A percentile compares a stretch with the other conserved stretches of the same genome.
Conservation (phyloP, 2,113 vertebrate species). For the Charadrius vociferus region DNA sequence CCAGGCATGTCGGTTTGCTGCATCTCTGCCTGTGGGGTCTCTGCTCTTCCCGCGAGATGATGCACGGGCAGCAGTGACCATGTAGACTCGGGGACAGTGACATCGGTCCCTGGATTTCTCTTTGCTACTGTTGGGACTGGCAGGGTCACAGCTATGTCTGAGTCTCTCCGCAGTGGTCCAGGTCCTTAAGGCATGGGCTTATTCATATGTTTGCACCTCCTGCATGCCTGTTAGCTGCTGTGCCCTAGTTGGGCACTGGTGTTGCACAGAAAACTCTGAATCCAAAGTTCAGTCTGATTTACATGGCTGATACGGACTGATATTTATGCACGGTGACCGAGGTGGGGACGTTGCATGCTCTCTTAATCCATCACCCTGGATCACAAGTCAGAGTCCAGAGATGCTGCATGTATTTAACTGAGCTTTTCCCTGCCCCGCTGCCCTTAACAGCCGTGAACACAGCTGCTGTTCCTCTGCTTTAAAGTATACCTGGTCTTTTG, state of each 20-base stretch:
- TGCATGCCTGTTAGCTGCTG: not conserved
- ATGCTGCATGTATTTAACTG: not conserved
- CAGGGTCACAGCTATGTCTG: not conserved
- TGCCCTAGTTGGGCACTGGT: not conserved
- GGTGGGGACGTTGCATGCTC: not conserved
- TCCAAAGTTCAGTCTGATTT: not conserved
- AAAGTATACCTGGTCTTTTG: not conserved
- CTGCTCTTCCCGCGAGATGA: not conserved
- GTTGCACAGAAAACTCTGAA: not conserved
- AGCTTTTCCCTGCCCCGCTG: too few relatives aligned
- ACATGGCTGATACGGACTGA: fast-evolving
- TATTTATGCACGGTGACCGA: not conserved
- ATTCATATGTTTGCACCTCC: not conserved
- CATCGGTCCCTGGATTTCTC: not conserved
- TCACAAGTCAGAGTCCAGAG: not conserved
- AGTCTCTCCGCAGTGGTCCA: not conserved
- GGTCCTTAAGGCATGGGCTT: not conserved
- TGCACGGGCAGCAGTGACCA: not conserved
- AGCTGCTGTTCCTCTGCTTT: not conserved
- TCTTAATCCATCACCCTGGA: not conserved
- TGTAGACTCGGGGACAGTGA: fast-evolving
- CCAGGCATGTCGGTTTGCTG: not conserved
- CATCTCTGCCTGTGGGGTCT: not conserved
- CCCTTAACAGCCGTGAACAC: fast-evolving
- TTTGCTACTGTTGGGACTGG: not conserved